Base-by-base conservation (phyloP, 35 echinoderm and acorn worm genomes). In the Lytechinus variegatus region DNA sequence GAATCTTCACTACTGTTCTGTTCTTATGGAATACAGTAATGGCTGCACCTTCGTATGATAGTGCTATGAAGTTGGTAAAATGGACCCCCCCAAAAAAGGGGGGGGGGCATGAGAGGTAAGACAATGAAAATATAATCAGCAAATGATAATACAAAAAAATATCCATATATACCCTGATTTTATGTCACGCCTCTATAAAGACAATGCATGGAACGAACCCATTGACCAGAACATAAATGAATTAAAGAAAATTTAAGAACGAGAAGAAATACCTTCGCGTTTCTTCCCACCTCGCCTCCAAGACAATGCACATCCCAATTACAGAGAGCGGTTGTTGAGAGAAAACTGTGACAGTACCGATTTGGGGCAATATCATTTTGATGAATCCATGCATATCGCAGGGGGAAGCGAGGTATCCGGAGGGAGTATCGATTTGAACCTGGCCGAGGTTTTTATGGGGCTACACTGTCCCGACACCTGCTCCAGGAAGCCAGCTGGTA, bases 341-440 rank as follows among this genome's bases (percentile, higher is more conserved):
- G 33, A 60, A 60, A 79, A 4, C 66, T n/a, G 21, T n/a, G 66
- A 79, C 66, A 79, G 66, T 79, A 6, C 66, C 19, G 3, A 79
- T 79, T 79, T 79, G 66, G 66, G 66, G 66, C 66, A 79, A 79
- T 79, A 79, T 79, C 66, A 79, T 79, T 44, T 79, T 79, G 66
- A 79, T 79, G 66, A 79, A 7, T 8, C 4, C 21, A 79, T 79
- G 66, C 66, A 5, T 79, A 79, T 24, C 66, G 33, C n/a, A n/a
- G 66, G 19, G 66, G 21, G 6, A 79, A 19, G 14, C 66, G 66
- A 5, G 66, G 21, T 79, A 79, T 79, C 66, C 66, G 66, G 19
- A 3, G 66, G 66, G 66, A 79, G 66, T 24, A 79, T 79, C 66
- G 66, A 79, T 79, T 79, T 79, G 66, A 79, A 79, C 66, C n/a